Conservation (phyloP, 2,113 vertebrate species). For the Seriola dumerili region DNA sequence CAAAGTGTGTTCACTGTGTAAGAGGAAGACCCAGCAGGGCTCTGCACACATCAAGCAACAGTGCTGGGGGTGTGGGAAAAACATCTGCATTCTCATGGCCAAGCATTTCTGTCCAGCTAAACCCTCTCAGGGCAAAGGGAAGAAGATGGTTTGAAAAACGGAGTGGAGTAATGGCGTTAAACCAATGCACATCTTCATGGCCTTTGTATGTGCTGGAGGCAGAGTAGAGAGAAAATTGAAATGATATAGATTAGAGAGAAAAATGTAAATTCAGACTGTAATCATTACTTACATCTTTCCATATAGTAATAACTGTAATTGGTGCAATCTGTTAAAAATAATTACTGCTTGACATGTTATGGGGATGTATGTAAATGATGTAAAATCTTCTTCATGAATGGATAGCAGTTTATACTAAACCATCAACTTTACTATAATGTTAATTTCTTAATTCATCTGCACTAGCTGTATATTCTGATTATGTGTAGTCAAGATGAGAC, state of each 20-base stretch:
- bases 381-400: background rate
- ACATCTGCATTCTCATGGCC: slow-evolving; percentile 75
- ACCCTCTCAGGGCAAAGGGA: background rate
- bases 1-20: slow-evolving; percentile 71
- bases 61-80: slow-evolving; percentile 80
- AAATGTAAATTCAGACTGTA: background rate
- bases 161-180: background rate
- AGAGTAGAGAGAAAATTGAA: background rate
- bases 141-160: background rate
- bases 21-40: slow-evolving; percentile 52
- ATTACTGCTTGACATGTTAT: background rate
- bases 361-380: too few species aligned
- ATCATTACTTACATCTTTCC: background rate
- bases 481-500: background rate
- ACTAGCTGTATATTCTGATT: background rate
- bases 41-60: slow-evolving; percentile 61
- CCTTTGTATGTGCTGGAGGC: background rate
- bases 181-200: too few species aligned
- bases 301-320: background rate
- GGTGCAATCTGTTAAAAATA: background rate
- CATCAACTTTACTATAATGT: background rate
- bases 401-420: background rate
- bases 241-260: background rate
- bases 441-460: background rate
- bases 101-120: slow-evolving; percentile 69